Percentiles rank a stretch among this genome's conserved stretches.
Evolutionary conservation across 1,140 invertebrate species (phyloP).

Genomic region (Pachyrhynchus sulphureomaculatus): DNA sequence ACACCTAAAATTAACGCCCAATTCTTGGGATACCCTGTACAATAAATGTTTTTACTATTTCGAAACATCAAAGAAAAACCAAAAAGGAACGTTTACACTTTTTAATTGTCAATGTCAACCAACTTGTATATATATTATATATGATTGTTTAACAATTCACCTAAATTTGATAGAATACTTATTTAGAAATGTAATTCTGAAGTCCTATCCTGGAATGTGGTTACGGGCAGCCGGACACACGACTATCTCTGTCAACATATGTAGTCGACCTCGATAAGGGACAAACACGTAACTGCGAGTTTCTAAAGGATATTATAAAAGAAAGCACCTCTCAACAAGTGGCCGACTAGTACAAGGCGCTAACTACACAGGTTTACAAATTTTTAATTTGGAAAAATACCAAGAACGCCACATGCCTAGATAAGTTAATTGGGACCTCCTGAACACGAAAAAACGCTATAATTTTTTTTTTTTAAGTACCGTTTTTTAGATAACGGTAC

Average conservation of each 20-base stretch:
- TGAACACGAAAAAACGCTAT: no score
- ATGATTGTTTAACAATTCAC: constrained; percentile 27
- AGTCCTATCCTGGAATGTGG: no score
- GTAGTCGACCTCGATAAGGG: no score
- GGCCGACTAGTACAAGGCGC: no score
- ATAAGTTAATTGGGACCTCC: no score
- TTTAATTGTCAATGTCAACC: constrained; percentile 2
- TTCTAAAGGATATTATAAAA: no score
- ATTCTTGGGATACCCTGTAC: constrained; percentile 16
- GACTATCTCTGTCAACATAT: constrained; percentile 1
- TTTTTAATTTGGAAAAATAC: no score
- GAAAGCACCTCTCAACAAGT: no score
- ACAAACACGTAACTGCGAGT: background rate
- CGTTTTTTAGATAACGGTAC: no score
- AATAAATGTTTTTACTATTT: constrained; percentile 5
- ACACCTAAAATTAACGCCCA: constrained; percentile 5
- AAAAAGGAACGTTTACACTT: background rate
- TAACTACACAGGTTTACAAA: no score
- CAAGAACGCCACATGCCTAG: no score
- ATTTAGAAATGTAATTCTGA: background rate
- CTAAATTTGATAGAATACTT: constrained; percentile 13
- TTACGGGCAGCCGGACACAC: background rate
- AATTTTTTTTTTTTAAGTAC: no score
- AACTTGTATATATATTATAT: constrained; percentile 11
- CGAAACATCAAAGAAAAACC: background rate